phyloP scores from a whole-genome alignment of 2,797 vertebrate genomes.

The Gallinago nigripennis region DNA sequence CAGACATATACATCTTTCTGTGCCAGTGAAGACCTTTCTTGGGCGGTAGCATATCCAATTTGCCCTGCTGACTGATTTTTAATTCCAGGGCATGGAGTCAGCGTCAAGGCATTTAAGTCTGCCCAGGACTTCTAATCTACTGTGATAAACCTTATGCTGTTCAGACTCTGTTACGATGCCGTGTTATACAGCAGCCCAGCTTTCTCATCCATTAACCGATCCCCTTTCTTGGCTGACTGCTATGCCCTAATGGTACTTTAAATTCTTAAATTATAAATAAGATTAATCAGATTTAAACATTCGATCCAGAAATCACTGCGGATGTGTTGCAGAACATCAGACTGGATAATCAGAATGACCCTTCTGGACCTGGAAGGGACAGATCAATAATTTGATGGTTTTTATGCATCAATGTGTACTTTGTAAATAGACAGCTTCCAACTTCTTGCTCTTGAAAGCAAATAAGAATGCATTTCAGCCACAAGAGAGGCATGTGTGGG shows the following conservation, averaged over 20 bases:
- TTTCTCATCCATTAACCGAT: neutral
- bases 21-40: neutral
- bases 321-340: neutral
- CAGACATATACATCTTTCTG: neutral
- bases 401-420: neutral
- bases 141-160: neutral
- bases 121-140: neutral
- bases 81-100: neutral
- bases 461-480: neutral
- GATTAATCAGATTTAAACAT: neutral
- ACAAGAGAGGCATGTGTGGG: neutral
- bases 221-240: neutral
- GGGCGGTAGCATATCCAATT: neutral
- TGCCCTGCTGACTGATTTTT: neutral
- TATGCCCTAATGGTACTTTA: neutral
- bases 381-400: neutral
- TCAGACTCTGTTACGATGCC: neutral
- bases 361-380: neutral
- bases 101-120: neutral
- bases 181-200: neutral
- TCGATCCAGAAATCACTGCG: neutral
- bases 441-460: neutral
- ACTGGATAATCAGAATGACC: neutral
- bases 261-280: neutral
- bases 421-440: neutral